Conservation (phyloP, 2,797 vertebrate genomes). For the Rhinophrynus dorsalis region DNA sequence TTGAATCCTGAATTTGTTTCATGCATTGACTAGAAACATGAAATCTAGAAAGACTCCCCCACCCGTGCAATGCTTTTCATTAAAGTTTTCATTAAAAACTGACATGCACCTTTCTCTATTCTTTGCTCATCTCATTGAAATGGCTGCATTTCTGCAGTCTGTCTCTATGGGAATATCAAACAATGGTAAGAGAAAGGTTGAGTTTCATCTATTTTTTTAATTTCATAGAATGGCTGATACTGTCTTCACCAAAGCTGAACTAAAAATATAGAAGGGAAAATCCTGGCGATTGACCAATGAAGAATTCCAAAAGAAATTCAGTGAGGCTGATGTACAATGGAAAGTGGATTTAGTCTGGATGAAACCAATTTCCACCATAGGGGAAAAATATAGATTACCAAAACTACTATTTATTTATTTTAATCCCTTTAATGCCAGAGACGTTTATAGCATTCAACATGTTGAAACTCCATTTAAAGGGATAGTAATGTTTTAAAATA, state of each 20-base stretch:
- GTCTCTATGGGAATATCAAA: constrained; percentile 40
- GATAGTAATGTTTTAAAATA: too few relatives aligned
- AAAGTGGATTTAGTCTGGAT: too few relatives aligned
- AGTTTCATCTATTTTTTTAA: not conserved
- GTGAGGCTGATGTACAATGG: not conserved
- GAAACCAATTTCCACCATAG: too few relatives aligned
- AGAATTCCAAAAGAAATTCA: not conserved
- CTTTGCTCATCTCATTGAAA: constrained; percentile 26
- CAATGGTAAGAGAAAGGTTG: constrained; percentile 12
- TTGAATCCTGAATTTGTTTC: constrained; percentile 2
- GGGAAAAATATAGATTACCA: too few relatives aligned
- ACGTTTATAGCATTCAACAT: too few relatives aligned
- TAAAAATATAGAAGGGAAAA: too few relatives aligned
- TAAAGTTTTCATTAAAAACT: constrained; percentile 41
- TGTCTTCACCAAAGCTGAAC: not conserved
- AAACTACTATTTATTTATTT: too few relatives aligned
- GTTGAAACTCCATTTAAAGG: too few relatives aligned
- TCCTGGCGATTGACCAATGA: too few relatives aligned
- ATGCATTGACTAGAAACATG: constrained; percentile 3
- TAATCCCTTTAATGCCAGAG: too few relatives aligned
- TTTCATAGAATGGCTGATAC: not conserved
- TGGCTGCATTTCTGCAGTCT: constrained; percentile 17
- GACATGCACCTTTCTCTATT: constrained; percentile 13
- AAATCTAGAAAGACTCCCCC: not conserved
- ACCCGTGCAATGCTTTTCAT: constrained; percentile 18